Conservation (phyloP, 2,797 vertebrate genomes). For the Pangasius krempfi region DNA sequence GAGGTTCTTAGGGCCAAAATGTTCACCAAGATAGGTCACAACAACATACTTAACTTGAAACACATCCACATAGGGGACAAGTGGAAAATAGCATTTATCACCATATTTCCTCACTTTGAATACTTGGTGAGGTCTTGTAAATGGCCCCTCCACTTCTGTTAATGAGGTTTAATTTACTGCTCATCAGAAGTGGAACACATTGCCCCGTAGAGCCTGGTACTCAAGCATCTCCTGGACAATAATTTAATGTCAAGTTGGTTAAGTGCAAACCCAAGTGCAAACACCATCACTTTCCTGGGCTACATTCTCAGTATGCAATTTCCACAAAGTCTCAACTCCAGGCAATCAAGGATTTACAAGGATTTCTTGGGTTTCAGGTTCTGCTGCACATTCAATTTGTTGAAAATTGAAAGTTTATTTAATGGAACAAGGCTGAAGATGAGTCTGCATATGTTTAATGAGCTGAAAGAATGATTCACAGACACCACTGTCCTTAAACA, state of each 20-base stretch:
- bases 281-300: not conserved
- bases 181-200: conserved; percentile 15
- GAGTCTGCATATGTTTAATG: conserved; percentile 4
- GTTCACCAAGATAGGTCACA: not conserved
- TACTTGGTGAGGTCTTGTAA: not conserved
- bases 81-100: not conserved
- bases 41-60: not conserved
- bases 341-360: not conserved
- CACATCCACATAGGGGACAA: not conserved
- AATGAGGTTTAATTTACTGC: conserved; percentile 7
- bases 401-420: conserved; percentile 2
- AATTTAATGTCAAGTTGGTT: not conserved
- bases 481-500: not conserved
- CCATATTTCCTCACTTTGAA: not conserved
- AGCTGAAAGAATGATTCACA: not conserved
- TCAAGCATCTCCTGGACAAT: not conserved
- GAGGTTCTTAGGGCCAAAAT: not conserved
- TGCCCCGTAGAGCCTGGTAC: not conserved
- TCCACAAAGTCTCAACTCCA: not conserved
- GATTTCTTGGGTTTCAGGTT: not conserved
- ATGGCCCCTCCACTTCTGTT: not conserved
- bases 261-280: not conserved
- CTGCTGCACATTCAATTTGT: not conserved
- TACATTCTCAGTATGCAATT: not conserved
- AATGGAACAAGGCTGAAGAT: not conserved